Evolutionary conservation across 2,113 vertebrate genomes (phyloP).

Genomic region (Himantopus leucocephalus): DNA sequence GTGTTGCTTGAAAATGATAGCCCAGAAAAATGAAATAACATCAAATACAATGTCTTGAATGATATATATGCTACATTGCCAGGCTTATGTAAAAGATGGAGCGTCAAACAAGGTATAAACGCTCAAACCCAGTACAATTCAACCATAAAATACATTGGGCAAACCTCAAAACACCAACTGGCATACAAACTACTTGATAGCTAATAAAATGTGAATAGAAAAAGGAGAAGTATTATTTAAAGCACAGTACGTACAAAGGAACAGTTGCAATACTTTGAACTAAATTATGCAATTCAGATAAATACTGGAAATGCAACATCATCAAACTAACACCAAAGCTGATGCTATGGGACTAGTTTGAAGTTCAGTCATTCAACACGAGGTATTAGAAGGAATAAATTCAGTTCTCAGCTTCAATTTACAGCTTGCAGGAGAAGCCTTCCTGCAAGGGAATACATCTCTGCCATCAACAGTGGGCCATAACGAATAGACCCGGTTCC

Average conservation of each 20-base stretch:
- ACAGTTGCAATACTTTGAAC: not conserved
- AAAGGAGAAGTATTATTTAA: not conserved
- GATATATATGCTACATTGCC: not conserved
- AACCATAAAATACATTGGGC: not conserved
- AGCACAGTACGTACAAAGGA: not conserved
- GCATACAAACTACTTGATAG: not conserved
- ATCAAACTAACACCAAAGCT: conserved; percentile 17
- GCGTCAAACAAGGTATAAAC: not conserved
- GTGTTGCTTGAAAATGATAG: not conserved
- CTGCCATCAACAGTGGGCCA: not conserved
- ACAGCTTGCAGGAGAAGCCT: not conserved
- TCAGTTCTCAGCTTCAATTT: conserved; percentile 49
- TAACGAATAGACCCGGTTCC: not conserved
- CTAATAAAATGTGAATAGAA: not conserved
- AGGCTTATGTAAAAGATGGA: not conserved
- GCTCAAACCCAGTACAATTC: not conserved
- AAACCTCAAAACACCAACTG: not conserved
- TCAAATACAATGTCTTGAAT: not conserved
- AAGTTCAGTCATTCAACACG: conserved; percentile 13
- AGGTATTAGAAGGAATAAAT: conserved; percentile 44
- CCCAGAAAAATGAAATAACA: not conserved
- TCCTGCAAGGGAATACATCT: conserved; percentile 34
- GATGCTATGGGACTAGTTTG: not conserved
- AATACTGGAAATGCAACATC: not conserved
- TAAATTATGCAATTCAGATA: conserved; percentile 18